A percentile compares a stretch with the other conserved stretches of the same genome.
phyloP scores from a whole-genome alignment of 2,113 vertebrate species.

The Ia io region DNA sequence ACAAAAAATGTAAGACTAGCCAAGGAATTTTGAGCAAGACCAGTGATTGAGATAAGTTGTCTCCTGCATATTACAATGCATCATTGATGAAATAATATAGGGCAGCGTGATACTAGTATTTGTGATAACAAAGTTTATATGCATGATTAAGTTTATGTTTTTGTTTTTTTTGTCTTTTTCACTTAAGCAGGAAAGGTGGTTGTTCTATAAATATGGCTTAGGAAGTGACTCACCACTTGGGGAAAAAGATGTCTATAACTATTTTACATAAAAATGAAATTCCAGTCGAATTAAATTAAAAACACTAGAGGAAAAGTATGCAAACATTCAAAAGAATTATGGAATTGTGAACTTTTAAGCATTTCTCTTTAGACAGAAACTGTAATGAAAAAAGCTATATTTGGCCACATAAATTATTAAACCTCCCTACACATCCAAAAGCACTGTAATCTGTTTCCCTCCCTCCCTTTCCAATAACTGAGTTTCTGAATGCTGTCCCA shows the following conservation, averaged over 20 bases:
- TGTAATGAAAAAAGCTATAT: background rate
- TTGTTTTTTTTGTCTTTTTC: background rate
- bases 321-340: background rate
- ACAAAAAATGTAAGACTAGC: background rate
- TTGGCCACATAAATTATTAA: background rate
- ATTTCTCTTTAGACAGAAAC: background rate
- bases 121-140: background rate
- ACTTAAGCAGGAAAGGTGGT: background rate
- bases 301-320: background rate
- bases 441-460: background rate
- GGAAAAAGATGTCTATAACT: background rate
- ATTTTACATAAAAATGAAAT: slow-evolving; percentile 7
- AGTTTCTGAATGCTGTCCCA: background rate
- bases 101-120: fast-evolving
- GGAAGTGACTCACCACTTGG: background rate
- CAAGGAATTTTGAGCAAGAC: background rate
- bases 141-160: background rate
- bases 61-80: background rate
- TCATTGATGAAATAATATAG: background rate
- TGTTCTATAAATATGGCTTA: background rate
- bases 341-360: background rate
- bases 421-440: background rate
- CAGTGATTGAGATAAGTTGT: background rate
- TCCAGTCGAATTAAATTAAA: background rate
- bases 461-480: background rate